Conservation (phyloP, 2,113 vertebrate species). For the Tragelaphus imberbis region DNA sequence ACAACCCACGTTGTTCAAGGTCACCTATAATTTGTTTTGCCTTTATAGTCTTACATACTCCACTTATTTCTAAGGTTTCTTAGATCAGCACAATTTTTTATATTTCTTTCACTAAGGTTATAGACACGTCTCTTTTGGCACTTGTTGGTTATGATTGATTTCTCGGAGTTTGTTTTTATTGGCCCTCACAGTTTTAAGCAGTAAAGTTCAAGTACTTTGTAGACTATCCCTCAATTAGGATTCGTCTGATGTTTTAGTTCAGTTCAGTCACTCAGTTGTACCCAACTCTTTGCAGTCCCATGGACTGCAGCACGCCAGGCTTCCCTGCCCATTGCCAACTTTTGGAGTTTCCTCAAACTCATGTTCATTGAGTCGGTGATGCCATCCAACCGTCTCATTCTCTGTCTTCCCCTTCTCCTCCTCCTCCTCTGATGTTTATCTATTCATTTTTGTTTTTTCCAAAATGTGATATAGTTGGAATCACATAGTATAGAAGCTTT, state of each 20-base stretch:
- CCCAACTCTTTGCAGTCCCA: background rate
- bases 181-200: background rate
- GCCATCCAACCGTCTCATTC: background rate
- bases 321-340: background rate
- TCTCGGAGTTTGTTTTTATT: background rate
- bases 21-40: background rate
- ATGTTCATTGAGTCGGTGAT: background rate
- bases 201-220: background rate
- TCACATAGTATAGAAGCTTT: background rate
- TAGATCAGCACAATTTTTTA: background rate
- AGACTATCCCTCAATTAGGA: background rate
- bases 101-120: background rate
- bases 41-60: background rate
- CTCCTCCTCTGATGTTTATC: background rate
- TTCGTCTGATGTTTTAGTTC: background rate
- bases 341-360: background rate
- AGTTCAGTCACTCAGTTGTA: background rate
- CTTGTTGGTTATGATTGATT: background rate
- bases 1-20: background rate
- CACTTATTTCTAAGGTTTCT: background rate
- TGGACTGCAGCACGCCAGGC: accelerated
- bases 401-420: background rate
- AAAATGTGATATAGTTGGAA: background rate
- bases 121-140: background rate
- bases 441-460: background rate